Evolutionary conservation across 1,140 invertebrate species (phyloP), one percentile per base, ranked within the genome.

Genomic region (Heliconius melpomene): DNA sequence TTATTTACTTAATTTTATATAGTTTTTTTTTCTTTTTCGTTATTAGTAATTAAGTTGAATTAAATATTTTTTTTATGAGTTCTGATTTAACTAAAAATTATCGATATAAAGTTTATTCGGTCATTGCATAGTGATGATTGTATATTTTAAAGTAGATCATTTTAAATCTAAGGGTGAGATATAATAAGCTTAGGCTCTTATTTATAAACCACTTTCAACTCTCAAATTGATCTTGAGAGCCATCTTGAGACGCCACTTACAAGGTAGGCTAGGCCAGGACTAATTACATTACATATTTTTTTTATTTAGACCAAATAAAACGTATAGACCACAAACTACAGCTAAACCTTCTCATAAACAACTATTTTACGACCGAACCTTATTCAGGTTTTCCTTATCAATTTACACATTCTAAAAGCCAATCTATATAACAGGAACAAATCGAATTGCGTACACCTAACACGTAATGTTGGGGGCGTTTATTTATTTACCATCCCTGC

Each of bases 401-500:
- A 88, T 90, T 90, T 85, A 88, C 88, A 91, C 85, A 85, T 87
- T 86, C 79, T 91, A 87, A 89, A 89, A 84, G 88, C 82, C 87
- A 81, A 86, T 84, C 74, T 76, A 83, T 81, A 87, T 86, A 85
- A 80, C 80, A 79, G 78, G 82, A 82, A 89, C 91, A 92, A 93
- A 93, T 93, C 90, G 90, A 91, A 91, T 93, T 82, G 83, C 81
- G 82, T 87, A 85, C 82, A 89, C 90, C 90, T 88, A 89, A 91
- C 91, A 92, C 92, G 87, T 90, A 89, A 91, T 89, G 88, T 88
- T 83, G 85, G 81, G 83, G 57, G 73, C 82, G 76, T 81, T 93
- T 92, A 92, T 90, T 94, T 94, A 94, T 94, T 93, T 88, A 50
- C 75, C 86, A 82, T 83, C 87, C 90, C 88, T 91, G 87, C 87